These are phyloP conservation scores for Actinemys pallida DNA, from an alignment of 2,113 vertebrate genomes.

Conservation along the genomic window DNA sequence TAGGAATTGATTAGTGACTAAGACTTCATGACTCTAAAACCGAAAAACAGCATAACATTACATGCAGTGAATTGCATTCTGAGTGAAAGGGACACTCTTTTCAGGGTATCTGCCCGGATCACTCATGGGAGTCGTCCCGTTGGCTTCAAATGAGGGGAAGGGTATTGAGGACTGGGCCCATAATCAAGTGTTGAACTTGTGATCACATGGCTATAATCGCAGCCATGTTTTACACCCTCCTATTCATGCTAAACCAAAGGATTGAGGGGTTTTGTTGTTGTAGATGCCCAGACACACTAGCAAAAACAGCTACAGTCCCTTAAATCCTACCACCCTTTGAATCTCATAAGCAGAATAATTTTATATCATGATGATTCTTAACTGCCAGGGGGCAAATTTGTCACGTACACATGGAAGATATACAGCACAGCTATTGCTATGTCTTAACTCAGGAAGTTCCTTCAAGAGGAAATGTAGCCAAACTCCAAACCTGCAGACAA, in stretches of 20 bases:
- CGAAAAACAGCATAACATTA: background rate
- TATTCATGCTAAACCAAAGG: background rate
- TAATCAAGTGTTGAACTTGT: background rate
- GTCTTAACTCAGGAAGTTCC: too few relatives aligned
- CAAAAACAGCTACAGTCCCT: background rate
- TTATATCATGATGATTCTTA: too few relatives aligned
- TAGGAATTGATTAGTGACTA: background rate
- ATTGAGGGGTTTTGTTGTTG: background rate
- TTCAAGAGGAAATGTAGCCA: too few relatives aligned
- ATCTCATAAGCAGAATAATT: background rate
- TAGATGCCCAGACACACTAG: background rate
- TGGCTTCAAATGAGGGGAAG: background rate
- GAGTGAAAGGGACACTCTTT: conserved; percentile 6
- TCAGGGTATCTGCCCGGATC: background rate
- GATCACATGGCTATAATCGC: background rate
- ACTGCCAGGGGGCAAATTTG: too few relatives aligned
- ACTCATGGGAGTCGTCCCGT: background rate
- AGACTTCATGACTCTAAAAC: background rate
- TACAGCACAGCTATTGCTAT: too few relatives aligned
- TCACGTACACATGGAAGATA: too few relatives aligned
- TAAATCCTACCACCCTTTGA: background rate
- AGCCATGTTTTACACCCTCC: background rate
- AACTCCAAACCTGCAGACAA: too few relatives aligned
- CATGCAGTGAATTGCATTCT: background rate
- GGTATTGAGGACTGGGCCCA: background rate